Evolutionary conservation across 2,888 invertebrate genomes (phyloP).

Genomic region (Drosophila setosimentum): DNA sequence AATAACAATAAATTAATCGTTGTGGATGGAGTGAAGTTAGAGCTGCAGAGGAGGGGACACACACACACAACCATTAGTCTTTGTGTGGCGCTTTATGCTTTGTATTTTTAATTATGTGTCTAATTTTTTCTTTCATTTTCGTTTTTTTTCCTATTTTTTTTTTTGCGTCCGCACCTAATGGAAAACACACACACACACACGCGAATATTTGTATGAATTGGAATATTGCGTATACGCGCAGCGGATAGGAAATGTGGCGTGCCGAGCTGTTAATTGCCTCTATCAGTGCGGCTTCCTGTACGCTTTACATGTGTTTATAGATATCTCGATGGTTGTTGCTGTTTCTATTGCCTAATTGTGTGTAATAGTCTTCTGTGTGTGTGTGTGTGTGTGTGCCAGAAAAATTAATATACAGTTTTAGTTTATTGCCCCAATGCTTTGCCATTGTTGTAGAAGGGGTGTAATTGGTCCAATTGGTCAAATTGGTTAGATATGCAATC

Average conservation of each 20-base stretch:
- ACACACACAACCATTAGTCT: conserved; percentile 65
- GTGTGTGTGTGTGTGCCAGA: conserved; percentile 3
- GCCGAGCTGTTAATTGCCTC: conserved; percentile 79
- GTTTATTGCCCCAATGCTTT: conserved; percentile 6
- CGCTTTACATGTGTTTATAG: conserved; percentile 74
- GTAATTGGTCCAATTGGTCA: conserved; percentile 41
- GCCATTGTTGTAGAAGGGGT: conserved; percentile 16
- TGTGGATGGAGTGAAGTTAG: conserved; percentile 1
- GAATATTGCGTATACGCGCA: conserved; percentile 31
- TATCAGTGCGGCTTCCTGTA: conserved; percentile 76
- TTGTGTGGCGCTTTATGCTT: conserved; percentile 65
- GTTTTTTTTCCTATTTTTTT: conserved; percentile 7
- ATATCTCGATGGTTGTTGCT: conserved; percentile 45
- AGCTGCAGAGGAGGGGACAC: background rate
- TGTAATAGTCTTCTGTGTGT: conserved; percentile 35
- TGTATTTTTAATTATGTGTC: conserved; percentile 81
- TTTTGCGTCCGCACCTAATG: conserved; percentile 21
- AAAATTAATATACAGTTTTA: conserved; percentile 46
- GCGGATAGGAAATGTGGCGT: conserved; percentile 70
- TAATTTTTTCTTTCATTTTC: conserved; percentile 49
- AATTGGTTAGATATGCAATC: conserved; percentile 25
- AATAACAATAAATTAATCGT: conserved; percentile 80
- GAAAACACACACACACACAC: conserved; percentile 7
- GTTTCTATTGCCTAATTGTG: conserved; percentile 58
- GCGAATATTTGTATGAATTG: conserved; percentile 23